Percentiles rank a stretch among this genome's conserved stretches.
phyloP scores from a whole-genome alignment of 35 echinoderm and acorn worm species.

The Lytechinus variegatus region DNA sequence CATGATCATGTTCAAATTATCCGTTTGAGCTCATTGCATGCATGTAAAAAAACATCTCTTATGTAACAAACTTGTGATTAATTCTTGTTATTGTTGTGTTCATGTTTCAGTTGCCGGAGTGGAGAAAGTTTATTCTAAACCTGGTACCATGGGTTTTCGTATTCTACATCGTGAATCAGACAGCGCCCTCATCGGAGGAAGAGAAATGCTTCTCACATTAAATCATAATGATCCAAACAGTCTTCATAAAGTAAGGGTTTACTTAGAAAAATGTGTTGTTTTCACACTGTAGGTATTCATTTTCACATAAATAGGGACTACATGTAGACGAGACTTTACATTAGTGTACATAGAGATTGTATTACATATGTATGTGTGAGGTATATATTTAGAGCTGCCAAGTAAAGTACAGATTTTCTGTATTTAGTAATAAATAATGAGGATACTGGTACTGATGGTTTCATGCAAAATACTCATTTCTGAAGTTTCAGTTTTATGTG shows the following conservation, averaged over 20 bases:
- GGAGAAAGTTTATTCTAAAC: not conserved
- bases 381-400: too few relatives aligned
- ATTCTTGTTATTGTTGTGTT: not conserved
- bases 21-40: not conserved
- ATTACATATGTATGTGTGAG: too few relatives aligned
- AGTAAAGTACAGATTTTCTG: too few relatives aligned
- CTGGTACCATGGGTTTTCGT: slow-evolving; percentile 6
- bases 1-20: not conserved
- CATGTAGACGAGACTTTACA: too few relatives aligned
- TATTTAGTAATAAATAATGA: too few relatives aligned
- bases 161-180: not conserved
- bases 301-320: not conserved
- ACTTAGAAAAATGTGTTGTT: not conserved
- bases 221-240: slow-evolving; percentile 33
- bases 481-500: too few relatives aligned
- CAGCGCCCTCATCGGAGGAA: not conserved
- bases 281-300: not conserved
- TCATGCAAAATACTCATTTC: too few relatives aligned
- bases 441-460: too few relatives aligned
- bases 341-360: too few relatives aligned
- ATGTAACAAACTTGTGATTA: not conserved
- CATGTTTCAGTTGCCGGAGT: not conserved
- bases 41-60: too few relatives aligned
- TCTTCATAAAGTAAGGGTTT: not conserved
- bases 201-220: not conserved